Percentiles rank a stretch among this genome's conserved stretches.
phyloP scores from a whole-genome alignment of 2,797 vertebrate species.

The Fundulus diaphanus region DNA sequence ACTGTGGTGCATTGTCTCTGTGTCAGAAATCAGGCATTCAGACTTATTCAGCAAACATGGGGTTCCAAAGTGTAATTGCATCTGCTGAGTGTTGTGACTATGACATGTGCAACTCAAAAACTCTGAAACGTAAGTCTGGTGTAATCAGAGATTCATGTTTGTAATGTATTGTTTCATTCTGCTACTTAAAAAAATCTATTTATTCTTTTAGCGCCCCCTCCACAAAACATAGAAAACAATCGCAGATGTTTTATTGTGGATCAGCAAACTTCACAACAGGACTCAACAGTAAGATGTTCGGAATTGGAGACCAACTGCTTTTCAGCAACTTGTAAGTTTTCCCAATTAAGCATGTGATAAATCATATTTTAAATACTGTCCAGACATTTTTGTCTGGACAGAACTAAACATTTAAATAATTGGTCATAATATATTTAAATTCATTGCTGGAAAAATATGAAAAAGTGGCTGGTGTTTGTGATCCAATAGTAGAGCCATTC shows the following conservation, averaged over 20 bases:
- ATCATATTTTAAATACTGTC: background rate
- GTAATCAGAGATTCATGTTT: background rate
- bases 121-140: background rate
- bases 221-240: too few relatives aligned
- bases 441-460: too few relatives aligned
- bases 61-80: background rate
- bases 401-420: background rate
- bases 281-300: background rate
- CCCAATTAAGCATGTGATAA: background rate
- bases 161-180: background rate
- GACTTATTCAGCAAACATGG: background rate
- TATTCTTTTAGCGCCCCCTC: background rate
- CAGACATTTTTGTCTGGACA: too few relatives aligned
- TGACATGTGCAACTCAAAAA: background rate
- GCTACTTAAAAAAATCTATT: background rate
- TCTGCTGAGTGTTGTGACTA: slow-evolving; percentile 9
- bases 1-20: background rate
- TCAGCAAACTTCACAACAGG: background rate
- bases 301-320: background rate
- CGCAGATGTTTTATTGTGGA: background rate
- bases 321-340: background rate
- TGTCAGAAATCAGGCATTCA: background rate
- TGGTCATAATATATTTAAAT: too few relatives aligned
- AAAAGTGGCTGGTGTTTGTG: too few relatives aligned
- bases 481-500: too few relatives aligned